phyloP scores from a whole-genome alignment of 2,888 invertebrate genomes.

The Papilio gigon region DNA sequence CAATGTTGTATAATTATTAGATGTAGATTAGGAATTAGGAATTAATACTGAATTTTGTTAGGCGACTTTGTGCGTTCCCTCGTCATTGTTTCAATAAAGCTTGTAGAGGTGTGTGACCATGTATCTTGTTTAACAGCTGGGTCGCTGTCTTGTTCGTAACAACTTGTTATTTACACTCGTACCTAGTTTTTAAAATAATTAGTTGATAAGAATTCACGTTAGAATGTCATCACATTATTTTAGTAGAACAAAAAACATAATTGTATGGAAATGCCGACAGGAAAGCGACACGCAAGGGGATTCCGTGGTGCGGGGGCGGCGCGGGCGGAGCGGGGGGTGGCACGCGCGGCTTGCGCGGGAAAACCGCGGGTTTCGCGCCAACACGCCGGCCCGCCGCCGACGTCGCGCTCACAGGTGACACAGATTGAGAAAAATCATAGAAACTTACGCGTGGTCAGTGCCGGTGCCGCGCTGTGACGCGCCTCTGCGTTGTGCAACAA shows the following conservation, averaged over 20 bases:
- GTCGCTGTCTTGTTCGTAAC: too few species aligned
- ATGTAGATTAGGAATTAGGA: too few species aligned
- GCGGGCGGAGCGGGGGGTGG: neutral
- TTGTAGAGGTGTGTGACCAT: too few species aligned
- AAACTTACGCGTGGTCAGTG: slow-evolving; percentile 29
- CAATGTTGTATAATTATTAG: too few species aligned
- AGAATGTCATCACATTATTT: neutral
- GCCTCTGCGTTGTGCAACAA: slow-evolving; percentile 17
- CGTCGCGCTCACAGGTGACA: slow-evolving; percentile 23
- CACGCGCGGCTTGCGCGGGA: slow-evolving; percentile 39
- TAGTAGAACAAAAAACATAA: slow-evolving; percentile 8
- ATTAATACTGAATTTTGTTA: too few species aligned
- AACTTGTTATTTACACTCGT: neutral
- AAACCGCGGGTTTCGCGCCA: slow-evolving; percentile 39
- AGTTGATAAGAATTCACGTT: neutral
- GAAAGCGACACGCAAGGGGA: slow-evolving; percentile 41
- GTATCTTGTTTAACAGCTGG: too few species aligned
- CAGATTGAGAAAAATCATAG: slow-evolving; percentile 23
- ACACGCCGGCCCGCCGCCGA: slow-evolving; percentile 1
- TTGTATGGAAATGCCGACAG: slow-evolving; percentile 39
- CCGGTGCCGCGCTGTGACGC: neutral
- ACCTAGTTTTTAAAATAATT: neutral
- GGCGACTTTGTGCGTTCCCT: too few species aligned
- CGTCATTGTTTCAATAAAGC: too few species aligned
- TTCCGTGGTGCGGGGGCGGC: slow-evolving; percentile 26